Percentiles rank a stretch among this genome's conserved stretches.
phyloP scores from a whole-genome alignment of 2,797 vertebrate species.

The Melanogrammus aeglefinus region DNA sequence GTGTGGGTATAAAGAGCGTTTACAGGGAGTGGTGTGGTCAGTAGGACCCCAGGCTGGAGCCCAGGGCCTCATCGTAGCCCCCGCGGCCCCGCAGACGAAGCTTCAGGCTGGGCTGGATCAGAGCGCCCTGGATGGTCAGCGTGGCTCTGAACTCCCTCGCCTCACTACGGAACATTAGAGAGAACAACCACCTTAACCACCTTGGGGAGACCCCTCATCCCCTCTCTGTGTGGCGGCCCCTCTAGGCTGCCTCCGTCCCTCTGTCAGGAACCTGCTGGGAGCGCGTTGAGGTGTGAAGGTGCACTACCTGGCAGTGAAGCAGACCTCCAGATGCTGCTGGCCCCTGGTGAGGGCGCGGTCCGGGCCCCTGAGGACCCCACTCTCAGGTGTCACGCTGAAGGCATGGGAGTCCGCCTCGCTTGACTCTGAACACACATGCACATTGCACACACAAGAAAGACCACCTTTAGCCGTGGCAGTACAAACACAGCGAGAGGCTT shows the following conservation, averaged over 20 bases:
- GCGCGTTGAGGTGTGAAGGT: neutral
- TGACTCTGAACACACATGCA: conserved; percentile 42
- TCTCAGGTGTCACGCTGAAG: conserved; percentile 77
- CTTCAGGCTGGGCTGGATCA: conserved; percentile 74
- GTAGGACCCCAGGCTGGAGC: conserved; percentile 8
- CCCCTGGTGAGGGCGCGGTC: conserved; percentile 37
- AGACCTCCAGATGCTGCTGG: conserved; percentile 73
- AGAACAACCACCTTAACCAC: neutral
- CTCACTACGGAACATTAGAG: conserved; percentile 59
- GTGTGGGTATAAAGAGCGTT: neutral
- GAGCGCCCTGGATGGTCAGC: conserved; percentile 72
- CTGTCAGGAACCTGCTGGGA: neutral
- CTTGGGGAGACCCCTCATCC: neutral
- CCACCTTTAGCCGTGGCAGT: neutral
- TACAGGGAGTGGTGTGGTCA: conserved; percentile 2
- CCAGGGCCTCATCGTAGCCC: conserved; percentile 61
- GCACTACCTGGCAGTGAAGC: conserved; percentile 84
- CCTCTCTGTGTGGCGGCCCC: neutral
- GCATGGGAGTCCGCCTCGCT: conserved; percentile 36
- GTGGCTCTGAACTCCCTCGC: conserved; percentile 61
- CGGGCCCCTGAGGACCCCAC: conserved; percentile 72
- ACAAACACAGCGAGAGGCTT: neutral
- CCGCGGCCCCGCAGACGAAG: conserved; percentile 74
- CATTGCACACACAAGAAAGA: neutral
- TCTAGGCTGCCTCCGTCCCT: too few relatives aligned